phyloP scores from a whole-genome alignment of 2,888 invertebrate genomes.

The Diplolepis rosae region DNA sequence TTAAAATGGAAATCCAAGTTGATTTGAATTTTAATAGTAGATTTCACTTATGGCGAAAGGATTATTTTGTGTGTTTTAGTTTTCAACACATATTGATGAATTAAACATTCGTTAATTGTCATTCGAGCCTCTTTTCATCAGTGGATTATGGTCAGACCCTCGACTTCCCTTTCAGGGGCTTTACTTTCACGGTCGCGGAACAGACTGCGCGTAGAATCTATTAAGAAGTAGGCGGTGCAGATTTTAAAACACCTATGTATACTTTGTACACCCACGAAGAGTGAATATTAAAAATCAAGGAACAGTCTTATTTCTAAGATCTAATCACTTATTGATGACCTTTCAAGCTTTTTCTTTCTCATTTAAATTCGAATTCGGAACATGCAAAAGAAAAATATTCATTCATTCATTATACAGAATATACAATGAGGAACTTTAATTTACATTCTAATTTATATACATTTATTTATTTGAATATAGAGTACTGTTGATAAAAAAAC shows the following conservation, averaged over 20 bases:
- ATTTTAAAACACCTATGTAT: slow-evolving; percentile 10
- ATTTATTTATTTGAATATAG: no score
- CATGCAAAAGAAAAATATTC: background rate
- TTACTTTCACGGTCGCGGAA: slow-evolving; percentile 8
- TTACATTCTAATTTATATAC: no score
- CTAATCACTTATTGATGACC: slow-evolving; percentile 3
- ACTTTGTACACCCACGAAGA: slow-evolving; percentile 18
- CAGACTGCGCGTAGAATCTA: background rate
- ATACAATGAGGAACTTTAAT: background rate
- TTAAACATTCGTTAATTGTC: slow-evolving; percentile 14
- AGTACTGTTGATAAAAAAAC: no score
- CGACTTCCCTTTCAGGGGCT: slow-evolving; percentile 24
- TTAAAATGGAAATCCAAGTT: no score
- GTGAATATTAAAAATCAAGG: background rate
- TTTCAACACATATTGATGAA: background rate
- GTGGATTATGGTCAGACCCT: background rate
- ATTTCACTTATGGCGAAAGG: background rate
- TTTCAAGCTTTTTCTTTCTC: background rate
- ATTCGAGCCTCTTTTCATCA: slow-evolving; percentile 5
- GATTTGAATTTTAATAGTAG: background rate
- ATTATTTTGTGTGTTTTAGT: background rate
- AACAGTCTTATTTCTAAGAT: slow-evolving; percentile 13
- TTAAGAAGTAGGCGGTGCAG: slow-evolving; percentile 43
- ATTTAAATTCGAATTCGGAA: background rate
- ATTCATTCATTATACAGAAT: background rate